Percentiles rank a stretch among this genome's conserved stretches.
Conservation (phyloP, 2,113 vertebrate species). For the Athene cunicularia region DNA sequence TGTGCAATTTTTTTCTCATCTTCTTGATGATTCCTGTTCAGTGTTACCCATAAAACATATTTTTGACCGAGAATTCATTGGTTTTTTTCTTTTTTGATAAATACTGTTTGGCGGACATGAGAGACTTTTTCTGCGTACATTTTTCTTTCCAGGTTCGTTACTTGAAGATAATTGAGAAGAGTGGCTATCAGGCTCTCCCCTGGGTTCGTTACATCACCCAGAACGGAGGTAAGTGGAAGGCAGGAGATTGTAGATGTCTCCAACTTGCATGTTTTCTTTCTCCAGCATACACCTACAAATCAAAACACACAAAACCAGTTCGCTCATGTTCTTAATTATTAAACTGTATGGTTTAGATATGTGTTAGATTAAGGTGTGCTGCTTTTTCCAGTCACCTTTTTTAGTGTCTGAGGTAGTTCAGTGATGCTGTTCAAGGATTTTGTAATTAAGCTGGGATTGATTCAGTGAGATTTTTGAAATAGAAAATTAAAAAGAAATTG, state of each 20-base stretch:
- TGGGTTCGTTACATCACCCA: slow-evolving; percentile 99
- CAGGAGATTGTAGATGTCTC: rapidly evolving
- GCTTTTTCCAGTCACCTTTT: not conserved
- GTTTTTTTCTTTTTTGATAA: not conserved
- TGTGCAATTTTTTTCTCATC: rapidly evolving
- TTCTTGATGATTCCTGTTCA: not conserved
- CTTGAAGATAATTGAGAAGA: slow-evolving; percentile 99
- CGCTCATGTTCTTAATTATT: rapidly evolving
- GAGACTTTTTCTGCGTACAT: not conserved
- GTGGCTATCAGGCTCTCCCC: slow-evolving; percentile 86
- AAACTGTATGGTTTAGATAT: rapidly evolving
- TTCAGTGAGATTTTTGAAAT: not conserved
- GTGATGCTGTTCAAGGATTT: not conserved
- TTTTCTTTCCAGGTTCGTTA: slow-evolving; percentile 85
- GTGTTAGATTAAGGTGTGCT: not conserved
- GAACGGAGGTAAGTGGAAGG: slow-evolving; percentile 86
- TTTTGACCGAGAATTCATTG: not conserved
- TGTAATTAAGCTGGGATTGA: not conserved
- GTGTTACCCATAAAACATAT: not conserved
- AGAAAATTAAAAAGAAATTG: not conserved
- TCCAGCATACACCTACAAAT: not conserved
- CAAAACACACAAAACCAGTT: not conserved
- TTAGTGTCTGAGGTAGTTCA: not conserved
- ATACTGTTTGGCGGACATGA: not conserved
- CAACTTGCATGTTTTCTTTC: rapidly evolving